Evolutionary conservation across 1,140 invertebrate genomes (phyloP).

Genomic region (Drosophila asahinai): DNA sequence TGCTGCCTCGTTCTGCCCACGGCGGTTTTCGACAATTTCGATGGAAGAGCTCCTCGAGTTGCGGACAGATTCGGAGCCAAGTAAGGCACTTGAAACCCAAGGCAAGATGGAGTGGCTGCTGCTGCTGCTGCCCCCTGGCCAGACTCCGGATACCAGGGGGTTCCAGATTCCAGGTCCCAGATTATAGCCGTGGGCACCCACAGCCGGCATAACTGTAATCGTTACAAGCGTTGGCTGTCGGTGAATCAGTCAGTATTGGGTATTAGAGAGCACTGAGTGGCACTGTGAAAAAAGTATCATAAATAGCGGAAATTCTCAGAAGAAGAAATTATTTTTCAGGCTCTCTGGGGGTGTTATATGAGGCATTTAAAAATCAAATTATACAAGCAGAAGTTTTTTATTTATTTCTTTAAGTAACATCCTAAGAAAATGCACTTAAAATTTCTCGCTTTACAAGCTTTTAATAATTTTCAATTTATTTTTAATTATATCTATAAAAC

Average conservation of each 20-base stretch:
- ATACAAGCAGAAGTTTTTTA: too few species aligned
- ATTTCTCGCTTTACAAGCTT: too few species aligned
- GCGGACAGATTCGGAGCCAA: constrained; percentile 22
- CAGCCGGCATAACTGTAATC: constrained; percentile 66
- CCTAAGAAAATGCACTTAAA: too few species aligned
- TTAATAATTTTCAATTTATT: too few species aligned
- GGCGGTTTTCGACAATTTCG: constrained; percentile 59
- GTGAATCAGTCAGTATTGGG: constrained; percentile 42
- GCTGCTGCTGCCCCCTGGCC: constrained; percentile 23
- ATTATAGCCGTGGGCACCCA: constrained; percentile 35
- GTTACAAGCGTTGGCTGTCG: constrained; percentile 55
- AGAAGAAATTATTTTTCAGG: neutral
- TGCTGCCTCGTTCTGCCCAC: constrained; percentile 50
- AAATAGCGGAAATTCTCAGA: neutral
- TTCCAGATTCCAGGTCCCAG: constrained; percentile 7
- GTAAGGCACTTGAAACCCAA: constrained; percentile 18
- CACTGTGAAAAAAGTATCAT: neutral
- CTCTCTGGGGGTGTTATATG: neutral
- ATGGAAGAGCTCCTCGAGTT: constrained; percentile 33
- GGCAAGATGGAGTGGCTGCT: constrained; percentile 24
- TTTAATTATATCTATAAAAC: too few species aligned
- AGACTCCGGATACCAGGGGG: constrained; percentile 30
- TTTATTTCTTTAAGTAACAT: neutral
- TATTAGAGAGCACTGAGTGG: neutral
- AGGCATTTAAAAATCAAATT: neutral